Percentiles rank a stretch among this genome's conserved stretches.
Conservation (phyloP, 2,797 vertebrate genomes). For the Distichodus sexfasciatus region DNA sequence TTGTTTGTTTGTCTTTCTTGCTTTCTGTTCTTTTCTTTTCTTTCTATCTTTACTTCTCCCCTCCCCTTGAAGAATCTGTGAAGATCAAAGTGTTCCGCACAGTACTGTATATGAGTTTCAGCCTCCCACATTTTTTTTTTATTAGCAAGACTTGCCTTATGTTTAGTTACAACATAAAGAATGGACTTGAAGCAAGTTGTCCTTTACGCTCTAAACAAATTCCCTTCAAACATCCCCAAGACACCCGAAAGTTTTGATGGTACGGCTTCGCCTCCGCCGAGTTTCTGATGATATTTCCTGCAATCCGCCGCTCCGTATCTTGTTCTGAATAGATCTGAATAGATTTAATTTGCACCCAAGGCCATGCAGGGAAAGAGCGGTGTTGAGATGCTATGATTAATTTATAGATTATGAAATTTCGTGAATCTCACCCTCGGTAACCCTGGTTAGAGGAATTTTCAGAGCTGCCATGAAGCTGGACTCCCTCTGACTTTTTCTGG, state of each 20-base stretch:
- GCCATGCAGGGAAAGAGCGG: not conserved
- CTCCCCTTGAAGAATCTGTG: conserved; percentile 65
- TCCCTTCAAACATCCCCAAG: conserved; percentile 24
- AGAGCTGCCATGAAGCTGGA: conserved; percentile 19
- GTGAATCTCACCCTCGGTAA: conserved; percentile 50
- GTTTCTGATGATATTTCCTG: conserved; percentile 8
- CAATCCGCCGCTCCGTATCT: not conserved
- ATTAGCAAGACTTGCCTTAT: conserved; percentile 66
- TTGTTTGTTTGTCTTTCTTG: conserved; percentile 68
- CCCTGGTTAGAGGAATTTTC: conserved; percentile 1
- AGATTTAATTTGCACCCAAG: conserved; percentile 8
- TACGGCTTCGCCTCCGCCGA: not conserved
- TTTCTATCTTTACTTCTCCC: no score
- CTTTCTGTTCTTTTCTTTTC: conserved; percentile 49
- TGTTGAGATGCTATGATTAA: conserved; percentile 33
- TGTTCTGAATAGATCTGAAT: not conserved
- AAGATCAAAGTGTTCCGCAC: conserved; percentile 71
- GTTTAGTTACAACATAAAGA: conserved; percentile 46
- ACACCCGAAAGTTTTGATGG: not conserved
- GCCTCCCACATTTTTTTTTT: conserved; percentile 62
- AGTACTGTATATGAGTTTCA: conserved; percentile 27
- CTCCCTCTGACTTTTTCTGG: not conserved
- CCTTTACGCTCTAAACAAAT: conserved; percentile 30
- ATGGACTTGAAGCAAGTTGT: conserved; percentile 10
- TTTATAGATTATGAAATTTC: conserved; percentile 62